Conservation (phyloP, 2,888 invertebrate genomes). For the Minunthozetes semirufus region DNA sequence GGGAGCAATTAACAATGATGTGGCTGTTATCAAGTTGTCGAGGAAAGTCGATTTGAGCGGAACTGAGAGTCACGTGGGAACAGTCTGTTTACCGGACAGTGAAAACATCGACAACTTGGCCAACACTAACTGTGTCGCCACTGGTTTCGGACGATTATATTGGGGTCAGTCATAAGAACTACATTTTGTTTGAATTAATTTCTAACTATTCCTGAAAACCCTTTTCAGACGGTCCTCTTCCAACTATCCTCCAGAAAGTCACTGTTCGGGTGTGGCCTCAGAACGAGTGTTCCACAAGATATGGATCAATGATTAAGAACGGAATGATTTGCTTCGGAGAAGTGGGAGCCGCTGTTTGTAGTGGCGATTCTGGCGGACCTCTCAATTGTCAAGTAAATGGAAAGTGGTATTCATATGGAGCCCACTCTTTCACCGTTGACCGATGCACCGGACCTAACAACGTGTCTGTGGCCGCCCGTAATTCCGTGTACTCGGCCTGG, state of each 20-base stretch:
- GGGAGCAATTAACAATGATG: background rate
- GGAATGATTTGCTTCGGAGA: constrained; percentile 32
- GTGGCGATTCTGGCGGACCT: constrained; percentile 38
- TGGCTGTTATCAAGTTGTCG: constrained; percentile 9
- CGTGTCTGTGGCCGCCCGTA: constrained; percentile 18
- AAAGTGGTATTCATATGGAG: constrained; percentile 28
- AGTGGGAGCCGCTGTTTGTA: constrained; percentile 34
- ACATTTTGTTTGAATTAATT: background rate
- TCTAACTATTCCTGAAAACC: background rate
- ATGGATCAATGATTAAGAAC: background rate
- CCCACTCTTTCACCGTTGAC: constrained; percentile 27
- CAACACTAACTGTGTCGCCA: constrained; percentile 6
- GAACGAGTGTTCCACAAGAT: background rate
- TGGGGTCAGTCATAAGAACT: background rate
- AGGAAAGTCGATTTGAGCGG: constrained; percentile 22
- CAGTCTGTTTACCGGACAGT: constrained; percentile 23
- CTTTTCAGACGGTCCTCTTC: background rate
- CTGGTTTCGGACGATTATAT: constrained; percentile 28
- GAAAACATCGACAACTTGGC: constrained; percentile 1
- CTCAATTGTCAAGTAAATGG: constrained; percentile 31
- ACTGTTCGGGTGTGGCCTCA: background rate
- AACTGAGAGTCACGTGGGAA: constrained; percentile 12
- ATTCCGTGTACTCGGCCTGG: constrained; percentile 2
- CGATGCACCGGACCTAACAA: constrained; percentile 18
- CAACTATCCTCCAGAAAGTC: background rate